Evolutionary conservation across 2,113 vertebrate genomes (phyloP), one percentile per base, ranked within the genome.

Genomic region (Microcebus griseorufus): DNA sequence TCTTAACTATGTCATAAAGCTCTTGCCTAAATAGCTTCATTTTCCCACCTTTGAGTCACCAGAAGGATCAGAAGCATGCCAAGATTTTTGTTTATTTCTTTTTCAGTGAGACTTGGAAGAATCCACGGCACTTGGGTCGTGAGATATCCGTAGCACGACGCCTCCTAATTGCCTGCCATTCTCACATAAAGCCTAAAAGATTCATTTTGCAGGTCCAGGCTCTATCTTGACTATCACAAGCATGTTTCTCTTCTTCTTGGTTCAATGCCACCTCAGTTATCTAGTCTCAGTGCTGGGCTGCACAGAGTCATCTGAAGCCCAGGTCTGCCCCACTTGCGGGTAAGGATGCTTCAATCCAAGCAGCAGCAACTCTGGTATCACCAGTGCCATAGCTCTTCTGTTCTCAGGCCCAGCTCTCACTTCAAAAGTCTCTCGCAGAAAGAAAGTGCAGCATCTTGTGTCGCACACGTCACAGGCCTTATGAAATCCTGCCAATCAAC

Each of bases 301-400:
- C 5, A 4, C 8, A 23, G 20, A 45, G 25, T 55, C 3, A 34
- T 42, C 55, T 42, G 70, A 90, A 25, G n/a, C 29, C 10, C 34
- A 73, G 72, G 37, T 6, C 3, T 0, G 51, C 9, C 11, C 16
- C 6, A 0, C 14, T 34, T 39, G 25, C 3, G 17, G 8, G 12
- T 48, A 65, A 67, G 17, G 29, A 51, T 23, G 64, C 27, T 72
- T n/a, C n/a, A 42, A 62, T 29, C 9, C 9, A 34, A 32, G 11
- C 39, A 32, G 12, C 45, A 39, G 42, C 25, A 82, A 9, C 22
- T 53, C 58, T 80, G 51, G 48, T 3, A 25, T 14, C 45, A 69
- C n/a, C 20, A 62, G 60, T 42, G 45, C 27, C 37, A 23, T 2
- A 76, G 53, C 2, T 60, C 6, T 37, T 55, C 78, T 80, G 20